Percentiles rank a stretch among this genome's conserved stretches.
Evolutionary conservation across 2,888 invertebrate genomes (phyloP).

Genomic region (Drosophila phalerata): DNA sequence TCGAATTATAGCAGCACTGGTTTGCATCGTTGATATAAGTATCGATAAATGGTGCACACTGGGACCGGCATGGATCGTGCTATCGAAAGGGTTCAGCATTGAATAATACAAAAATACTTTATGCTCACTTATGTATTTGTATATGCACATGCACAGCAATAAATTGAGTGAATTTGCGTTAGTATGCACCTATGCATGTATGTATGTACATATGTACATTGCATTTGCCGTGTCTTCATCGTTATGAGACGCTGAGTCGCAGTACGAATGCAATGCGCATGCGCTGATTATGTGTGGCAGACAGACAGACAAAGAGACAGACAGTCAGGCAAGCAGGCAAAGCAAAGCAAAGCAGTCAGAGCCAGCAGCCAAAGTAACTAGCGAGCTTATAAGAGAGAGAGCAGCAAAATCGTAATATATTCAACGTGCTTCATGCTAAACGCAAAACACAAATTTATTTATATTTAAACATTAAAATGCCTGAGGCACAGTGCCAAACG

Average conservation of each 20-base stretch:
- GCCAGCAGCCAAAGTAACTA: conserved; percentile 62
- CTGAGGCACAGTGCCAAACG: conserved; percentile 66
- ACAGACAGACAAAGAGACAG: conserved; percentile 24
- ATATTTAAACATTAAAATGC: conserved; percentile 60
- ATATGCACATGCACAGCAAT: conserved; percentile 1
- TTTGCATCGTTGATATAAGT: neutral
- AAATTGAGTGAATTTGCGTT: conserved; percentile 4
- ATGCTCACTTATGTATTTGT: neutral
- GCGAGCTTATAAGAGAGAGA: conserved; percentile 58
- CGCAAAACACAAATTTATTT: conserved; percentile 59
- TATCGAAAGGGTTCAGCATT: conserved; percentile 31
- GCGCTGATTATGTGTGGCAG: conserved; percentile 30
- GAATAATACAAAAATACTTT: conserved; percentile 10
- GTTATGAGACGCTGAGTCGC: conserved; percentile 5
- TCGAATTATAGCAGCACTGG: too few relatives aligned
- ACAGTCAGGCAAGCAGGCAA: conserved; percentile 20
- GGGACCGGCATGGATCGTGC: conserved; percentile 19
- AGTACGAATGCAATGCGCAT: conserved; percentile 42
- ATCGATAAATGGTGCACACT: conserved; percentile 29
- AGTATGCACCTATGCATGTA: neutral
- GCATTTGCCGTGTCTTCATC: conserved; percentile 36
- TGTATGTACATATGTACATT: neutral
- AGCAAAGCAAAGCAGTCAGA: conserved; percentile 33
- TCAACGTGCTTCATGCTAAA: conserved; percentile 59
- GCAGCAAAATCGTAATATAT: conserved; percentile 68